Base-by-base conservation (phyloP, 2,113 vertebrate species). In the Phyllostomus discolor region DNA sequence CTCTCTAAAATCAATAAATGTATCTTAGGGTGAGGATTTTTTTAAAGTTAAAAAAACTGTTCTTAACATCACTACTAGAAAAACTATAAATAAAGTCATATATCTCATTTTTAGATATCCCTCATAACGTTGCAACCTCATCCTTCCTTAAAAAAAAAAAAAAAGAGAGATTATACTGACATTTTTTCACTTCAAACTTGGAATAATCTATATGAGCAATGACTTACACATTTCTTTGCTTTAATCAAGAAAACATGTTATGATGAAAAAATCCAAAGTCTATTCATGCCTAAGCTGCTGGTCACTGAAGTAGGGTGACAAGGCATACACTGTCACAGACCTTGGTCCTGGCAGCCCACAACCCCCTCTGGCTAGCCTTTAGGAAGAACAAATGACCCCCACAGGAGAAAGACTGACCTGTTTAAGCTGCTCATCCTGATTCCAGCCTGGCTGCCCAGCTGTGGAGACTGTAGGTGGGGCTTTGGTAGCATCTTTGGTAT, bases 391-490 rank as follows among this genome's bases (percentile, higher is more conserved):
- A 95, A 84, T 16, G 62, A 70, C 90, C 69, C 85, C 38, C 70
- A 50, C 10, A 41, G 35, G 46, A 73, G 66, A 76, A 82, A 83
- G 86, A 98, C 99, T 98, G 97, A 99, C 99, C 99, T 99, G 99
- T 97, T 99, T 99, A 59, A 99, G 98, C 46, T 99, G 98, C 82
- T 99, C 99, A 0, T 99, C 99, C 76, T 98, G 98, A 83, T 98
- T 98, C 99, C 99, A 99, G 97, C 97, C 98, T 0, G 98, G 96
- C 20, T 99, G 99, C 78, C 98, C 98, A 3, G 98, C 98, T 0
- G 98, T 93, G 0, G 99, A 98, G 6, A 96, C 88, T 2, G 98
- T 97, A 33, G 98, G 94, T 0, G 98, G 98, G 15, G 98, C 98
- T 7, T 95, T 97, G 24, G 98, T 79, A 85, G 98, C 97, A 94